phyloP scores from a whole-genome alignment of 2,888 invertebrate genomes.

The Phortica okadai region DNA sequence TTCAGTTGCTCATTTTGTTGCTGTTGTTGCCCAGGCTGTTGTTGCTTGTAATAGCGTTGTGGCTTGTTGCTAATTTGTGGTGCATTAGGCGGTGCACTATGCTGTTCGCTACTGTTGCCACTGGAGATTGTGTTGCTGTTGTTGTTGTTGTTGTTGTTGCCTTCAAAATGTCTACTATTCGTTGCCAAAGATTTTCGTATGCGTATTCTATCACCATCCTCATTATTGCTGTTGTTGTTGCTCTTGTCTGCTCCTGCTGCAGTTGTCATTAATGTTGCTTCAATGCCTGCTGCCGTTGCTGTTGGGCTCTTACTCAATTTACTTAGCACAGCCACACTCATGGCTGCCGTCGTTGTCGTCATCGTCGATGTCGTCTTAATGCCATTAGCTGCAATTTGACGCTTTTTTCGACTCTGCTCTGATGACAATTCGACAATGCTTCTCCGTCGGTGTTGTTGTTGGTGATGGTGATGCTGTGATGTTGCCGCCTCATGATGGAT shows the following conservation, averaged over 20 bases:
- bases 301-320: constrained; percentile 37
- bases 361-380: constrained; percentile 51
- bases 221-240: constrained; percentile 48
- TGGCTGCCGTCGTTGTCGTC: constrained; percentile 38
- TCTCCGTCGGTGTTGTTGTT: constrained; percentile 26
- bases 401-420: constrained; percentile 54
- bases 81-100: constrained; percentile 62
- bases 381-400: constrained; percentile 56
- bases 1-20: constrained; percentile 53
- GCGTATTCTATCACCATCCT: constrained; percentile 62
- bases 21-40: constrained; percentile 21
- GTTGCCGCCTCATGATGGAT: constrained; percentile 67
- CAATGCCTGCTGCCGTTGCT: constrained; percentile 42
- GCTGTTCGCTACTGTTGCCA: constrained; percentile 36
- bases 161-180: constrained; percentile 49
- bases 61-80: constrained; percentile 71
- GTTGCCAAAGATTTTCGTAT: constrained; percentile 71
- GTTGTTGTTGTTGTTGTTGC: constrained; percentile 40
- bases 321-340: constrained; percentile 42
- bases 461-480: constrained; percentile 44
- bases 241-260: constrained; percentile 47
- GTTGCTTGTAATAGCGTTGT: constrained; percentile 23
- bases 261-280: constrained; percentile 43
- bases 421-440: not conserved
- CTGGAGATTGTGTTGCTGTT: constrained; percentile 41